phyloP scores from a whole-genome alignment of 2,888 invertebrate genomes.

The Lapara coniferarum region DNA sequence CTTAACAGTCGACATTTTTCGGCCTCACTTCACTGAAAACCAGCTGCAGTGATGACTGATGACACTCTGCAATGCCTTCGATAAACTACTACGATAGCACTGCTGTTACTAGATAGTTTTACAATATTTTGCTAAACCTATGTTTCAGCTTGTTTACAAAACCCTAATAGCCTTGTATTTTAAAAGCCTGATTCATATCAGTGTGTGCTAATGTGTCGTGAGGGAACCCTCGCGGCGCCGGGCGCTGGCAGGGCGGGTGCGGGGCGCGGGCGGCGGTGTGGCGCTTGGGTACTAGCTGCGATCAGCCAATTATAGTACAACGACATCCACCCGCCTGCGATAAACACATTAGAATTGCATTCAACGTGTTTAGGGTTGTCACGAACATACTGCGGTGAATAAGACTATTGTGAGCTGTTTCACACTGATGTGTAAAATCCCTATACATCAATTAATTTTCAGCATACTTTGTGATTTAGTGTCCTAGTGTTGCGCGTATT shows the following conservation, averaged over 20 bases:
- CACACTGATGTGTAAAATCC: too few species aligned
- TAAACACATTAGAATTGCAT: neutral
- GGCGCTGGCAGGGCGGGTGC: neutral
- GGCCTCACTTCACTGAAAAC: too few species aligned
- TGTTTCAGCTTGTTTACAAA: neutral
- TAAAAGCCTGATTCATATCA: neutral
- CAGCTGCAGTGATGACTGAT: too few species aligned
- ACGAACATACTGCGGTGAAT: too few species aligned
- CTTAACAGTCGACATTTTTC: too few species aligned
- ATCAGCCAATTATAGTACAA: constrained; percentile 14
- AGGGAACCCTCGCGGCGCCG: neutral
- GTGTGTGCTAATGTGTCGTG: neutral
- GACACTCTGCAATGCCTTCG: too few species aligned
- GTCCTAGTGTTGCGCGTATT: too few species aligned
- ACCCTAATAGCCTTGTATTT: neutral
- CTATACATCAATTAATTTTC: too few species aligned
- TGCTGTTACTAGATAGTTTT: too few species aligned
- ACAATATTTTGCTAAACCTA: neutral
- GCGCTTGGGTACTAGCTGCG: neutral
- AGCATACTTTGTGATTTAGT: too few species aligned
- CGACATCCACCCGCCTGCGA: neutral
- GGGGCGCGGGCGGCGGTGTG: neutral
- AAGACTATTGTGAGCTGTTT: too few species aligned
- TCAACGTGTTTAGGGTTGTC: neutral
- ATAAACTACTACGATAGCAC: too few species aligned